Percentiles rank a stretch among this genome's conserved stretches.
Conservation (phyloP, 1,140 invertebrate species). For the Rhyzopertha dominica region DNA sequence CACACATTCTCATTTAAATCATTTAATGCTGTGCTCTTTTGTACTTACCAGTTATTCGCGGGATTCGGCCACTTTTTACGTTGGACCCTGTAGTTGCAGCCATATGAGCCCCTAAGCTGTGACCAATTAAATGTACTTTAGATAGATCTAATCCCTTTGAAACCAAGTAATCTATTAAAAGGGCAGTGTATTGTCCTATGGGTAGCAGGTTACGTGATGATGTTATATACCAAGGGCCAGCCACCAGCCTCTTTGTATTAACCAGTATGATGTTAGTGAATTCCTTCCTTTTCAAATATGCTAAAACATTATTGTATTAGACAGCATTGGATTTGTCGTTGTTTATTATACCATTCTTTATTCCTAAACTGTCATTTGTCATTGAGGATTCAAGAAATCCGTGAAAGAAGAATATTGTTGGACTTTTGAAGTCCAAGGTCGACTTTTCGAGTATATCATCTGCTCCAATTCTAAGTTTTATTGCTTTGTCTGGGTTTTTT, state of each 20-base stretch:
- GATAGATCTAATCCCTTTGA: conserved; percentile 42
- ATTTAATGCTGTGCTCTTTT: too few species aligned
- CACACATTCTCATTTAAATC: too few species aligned
- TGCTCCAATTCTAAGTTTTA: too few species aligned
- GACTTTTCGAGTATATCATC: too few species aligned
- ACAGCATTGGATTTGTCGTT: too few species aligned
- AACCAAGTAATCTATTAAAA: conserved; percentile 53
- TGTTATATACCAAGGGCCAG: conserved; percentile 54
- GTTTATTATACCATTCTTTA: too few species aligned
- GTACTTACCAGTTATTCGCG: conserved; percentile 45
- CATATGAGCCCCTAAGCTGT: conserved; percentile 53
- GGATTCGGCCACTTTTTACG: conserved; percentile 40
- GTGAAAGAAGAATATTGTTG: too few species aligned
- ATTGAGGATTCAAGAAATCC: too few species aligned
- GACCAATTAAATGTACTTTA: conserved; percentile 56
- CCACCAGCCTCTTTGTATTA: conserved; percentile 48
- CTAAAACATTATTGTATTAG: too few species aligned
- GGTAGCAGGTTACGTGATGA: conserved; percentile 51
- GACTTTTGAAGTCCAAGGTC: too few species aligned
- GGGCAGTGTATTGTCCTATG: conserved; percentile 49
- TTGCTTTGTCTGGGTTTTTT: too few species aligned
- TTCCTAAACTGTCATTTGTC: too few species aligned
- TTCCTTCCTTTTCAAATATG: conserved; percentile 49
- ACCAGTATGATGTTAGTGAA: conserved; percentile 52
- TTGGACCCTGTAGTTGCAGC: conserved; percentile 52